Evolutionary conservation across 2,113 vertebrate species (phyloP).

Genomic region (Ctenodactylus gundi): DNA sequence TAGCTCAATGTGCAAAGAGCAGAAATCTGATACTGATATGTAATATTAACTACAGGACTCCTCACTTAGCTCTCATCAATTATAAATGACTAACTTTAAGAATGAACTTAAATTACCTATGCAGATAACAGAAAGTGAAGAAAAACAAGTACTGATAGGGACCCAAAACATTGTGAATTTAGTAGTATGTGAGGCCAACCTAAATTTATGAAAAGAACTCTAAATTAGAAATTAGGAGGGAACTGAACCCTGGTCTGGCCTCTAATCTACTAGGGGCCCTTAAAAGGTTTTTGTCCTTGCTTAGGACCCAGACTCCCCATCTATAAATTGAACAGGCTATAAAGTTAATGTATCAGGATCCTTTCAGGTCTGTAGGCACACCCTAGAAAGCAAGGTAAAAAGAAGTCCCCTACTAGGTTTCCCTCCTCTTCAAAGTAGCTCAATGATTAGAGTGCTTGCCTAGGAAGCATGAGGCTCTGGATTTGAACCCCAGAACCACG

Average conservation of each 20-base stretch:
- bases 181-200: not conserved
- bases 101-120: constrained; percentile 11
- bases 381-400: not conserved
- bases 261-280: not conserved
- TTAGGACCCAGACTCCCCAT: not conserved
- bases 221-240: not conserved
- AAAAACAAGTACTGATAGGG: not conserved
- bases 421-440: not conserved
- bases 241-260: not conserved
- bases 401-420: not conserved
- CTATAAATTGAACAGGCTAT: constrained; percentile 7
- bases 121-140: not conserved
- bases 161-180: not conserved
- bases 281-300: not conserved
- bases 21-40: not conserved
- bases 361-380: not conserved
- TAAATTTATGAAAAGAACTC: constrained; percentile 12
- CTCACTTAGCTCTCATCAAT: not conserved
- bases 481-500: too few relatives aligned
- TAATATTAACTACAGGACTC: constrained; percentile 6
- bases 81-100: not conserved
- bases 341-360: not conserved
- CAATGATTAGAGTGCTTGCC: too few relatives aligned
- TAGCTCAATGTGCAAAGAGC: not conserved
- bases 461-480: too few relatives aligned